A percentile compares a stretch with the other conserved stretches of the same genome.
Evolutionary conservation across 2,113 vertebrate species (phyloP).

Genomic region (Otus sunia): DNA sequence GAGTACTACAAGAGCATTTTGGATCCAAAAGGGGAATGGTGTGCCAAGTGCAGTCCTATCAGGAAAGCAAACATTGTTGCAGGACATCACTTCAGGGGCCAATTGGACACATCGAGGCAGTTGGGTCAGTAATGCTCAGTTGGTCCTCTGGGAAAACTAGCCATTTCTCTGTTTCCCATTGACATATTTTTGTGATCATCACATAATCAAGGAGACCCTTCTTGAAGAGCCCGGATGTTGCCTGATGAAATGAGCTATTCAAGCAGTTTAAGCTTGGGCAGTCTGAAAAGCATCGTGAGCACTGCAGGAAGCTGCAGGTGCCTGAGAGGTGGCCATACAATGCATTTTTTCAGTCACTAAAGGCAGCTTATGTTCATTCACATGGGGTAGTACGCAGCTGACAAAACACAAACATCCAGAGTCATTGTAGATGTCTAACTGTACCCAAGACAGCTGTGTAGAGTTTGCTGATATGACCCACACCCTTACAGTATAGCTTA

Average conservation of each 20-base stretch:
- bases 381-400: background rate
- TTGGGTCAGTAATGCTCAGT: accelerated
- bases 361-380: background rate
- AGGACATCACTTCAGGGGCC: background rate
- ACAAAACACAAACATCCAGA: background rate
- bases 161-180: background rate
- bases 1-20: background rate
- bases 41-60: background rate
- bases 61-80: background rate
- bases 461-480: background rate
- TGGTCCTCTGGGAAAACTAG: background rate
- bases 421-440: background rate
- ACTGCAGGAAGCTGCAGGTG: background rate
- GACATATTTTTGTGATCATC: background rate
- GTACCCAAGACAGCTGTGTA: background rate
- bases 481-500: background rate
- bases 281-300: background rate
- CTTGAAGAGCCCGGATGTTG: background rate
- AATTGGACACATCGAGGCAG: background rate
- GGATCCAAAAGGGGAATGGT: background rate
- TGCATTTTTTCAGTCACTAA: background rate
- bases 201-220: background rate
- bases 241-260: background rate
- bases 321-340: background rate
- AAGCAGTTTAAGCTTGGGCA: background rate